Evolutionary conservation across 2,888 invertebrate genomes (phyloP).

Genomic region (Kryphioiulus occultus): DNA sequence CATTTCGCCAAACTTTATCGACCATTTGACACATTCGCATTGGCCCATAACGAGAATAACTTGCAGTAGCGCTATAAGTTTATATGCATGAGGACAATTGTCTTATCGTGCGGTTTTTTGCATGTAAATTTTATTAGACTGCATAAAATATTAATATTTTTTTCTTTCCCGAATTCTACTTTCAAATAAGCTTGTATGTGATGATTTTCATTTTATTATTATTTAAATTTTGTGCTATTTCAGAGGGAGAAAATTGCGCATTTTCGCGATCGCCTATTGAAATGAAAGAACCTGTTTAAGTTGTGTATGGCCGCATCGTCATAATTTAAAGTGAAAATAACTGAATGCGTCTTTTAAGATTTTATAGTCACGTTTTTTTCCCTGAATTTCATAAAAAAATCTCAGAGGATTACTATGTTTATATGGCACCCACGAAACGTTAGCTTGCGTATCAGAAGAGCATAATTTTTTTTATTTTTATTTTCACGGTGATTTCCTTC

Average conservation of each 20-base stretch:
- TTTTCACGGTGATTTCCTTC: not conserved
- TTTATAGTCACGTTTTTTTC: not conserved
- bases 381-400: conserved; percentile 16
- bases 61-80: not conserved
- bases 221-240: conserved; percentile 26
- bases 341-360: not conserved
- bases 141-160: conserved; percentile 31
- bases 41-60: conserved; percentile 1
- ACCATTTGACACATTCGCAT: conserved; percentile 28
- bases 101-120: not conserved
- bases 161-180: conserved; percentile 3
- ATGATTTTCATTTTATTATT: conserved; percentile 36
- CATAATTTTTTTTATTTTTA: conserved; percentile 15
- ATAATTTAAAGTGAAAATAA: not conserved
- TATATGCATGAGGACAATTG: conserved; percentile 2
- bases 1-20: conserved; percentile 40
- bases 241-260: not conserved
- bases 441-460: not conserved
- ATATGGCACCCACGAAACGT: not conserved
- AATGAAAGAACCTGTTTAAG: conserved; percentile 7
- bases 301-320: not conserved
- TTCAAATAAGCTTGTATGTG: conserved; percentile 27
- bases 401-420: conserved; percentile 3
- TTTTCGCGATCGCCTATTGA: not conserved
- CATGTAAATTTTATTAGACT: conserved; percentile 33